Evolutionary conservation across 2,113 vertebrate genomes (phyloP).

Genomic region (Passer domesticus): DNA sequence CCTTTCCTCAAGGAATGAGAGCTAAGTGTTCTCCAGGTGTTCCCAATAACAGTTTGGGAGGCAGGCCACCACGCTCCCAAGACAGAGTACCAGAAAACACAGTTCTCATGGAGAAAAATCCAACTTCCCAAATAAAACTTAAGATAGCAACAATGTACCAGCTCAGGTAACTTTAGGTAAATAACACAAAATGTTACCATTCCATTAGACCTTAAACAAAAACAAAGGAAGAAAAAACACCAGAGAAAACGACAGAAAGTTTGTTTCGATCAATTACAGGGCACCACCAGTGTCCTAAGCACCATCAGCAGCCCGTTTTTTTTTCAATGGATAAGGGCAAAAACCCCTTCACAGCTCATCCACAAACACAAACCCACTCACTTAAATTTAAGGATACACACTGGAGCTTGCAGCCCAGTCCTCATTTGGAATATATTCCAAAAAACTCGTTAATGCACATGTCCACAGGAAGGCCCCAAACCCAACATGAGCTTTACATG

Average conservation of each 20-base stretch:
- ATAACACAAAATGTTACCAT: not conserved
- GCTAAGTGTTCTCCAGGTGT: slow-evolving; percentile 51
- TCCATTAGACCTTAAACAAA: not conserved
- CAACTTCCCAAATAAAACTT: slow-evolving; percentile 8
- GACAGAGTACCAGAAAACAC: not conserved
- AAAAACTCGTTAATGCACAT: fast-evolving
- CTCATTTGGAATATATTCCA: fast-evolving
- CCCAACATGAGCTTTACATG: fast-evolving
- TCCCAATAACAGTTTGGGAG: slow-evolving; percentile 48
- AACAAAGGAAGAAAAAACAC: not conserved
- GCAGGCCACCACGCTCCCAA: not conserved
- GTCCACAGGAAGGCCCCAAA: not conserved
- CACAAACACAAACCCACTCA: fast-evolving
- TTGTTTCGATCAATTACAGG: not conserved
- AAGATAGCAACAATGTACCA: not conserved
- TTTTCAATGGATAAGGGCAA: not conserved
- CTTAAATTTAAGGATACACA: not conserved
- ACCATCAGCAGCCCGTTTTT: not conserved
- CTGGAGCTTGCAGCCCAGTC: not conserved
- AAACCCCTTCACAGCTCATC: not conserved
- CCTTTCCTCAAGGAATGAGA: slow-evolving; percentile 5
- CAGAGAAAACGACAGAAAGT: not conserved
- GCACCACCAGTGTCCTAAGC: not conserved
- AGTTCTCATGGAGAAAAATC: slow-evolving; percentile 35
- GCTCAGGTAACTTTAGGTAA: not conserved